phyloP scores from a whole-genome alignment of 2,888 invertebrate genomes.

The Odontothrips loti region DNA sequence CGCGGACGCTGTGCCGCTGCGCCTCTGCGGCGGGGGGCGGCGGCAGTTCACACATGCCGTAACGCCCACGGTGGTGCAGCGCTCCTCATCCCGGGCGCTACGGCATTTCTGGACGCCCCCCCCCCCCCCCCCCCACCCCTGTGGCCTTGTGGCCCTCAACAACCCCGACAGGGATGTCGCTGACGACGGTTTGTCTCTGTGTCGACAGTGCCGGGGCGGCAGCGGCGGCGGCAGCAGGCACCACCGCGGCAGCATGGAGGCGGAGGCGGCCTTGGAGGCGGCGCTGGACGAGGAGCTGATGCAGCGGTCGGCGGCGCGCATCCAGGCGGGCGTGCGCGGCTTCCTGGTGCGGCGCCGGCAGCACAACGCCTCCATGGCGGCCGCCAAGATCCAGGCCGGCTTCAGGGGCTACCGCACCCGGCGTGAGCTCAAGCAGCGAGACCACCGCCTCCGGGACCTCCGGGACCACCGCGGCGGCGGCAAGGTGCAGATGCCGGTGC shows the following conservation, averaged over 20 bases:
- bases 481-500: background rate
- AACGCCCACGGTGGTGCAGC: no score
- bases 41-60: no score
- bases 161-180: no score
- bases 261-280: background rate
- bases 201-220: background rate
- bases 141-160: no score
- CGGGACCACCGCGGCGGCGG: background rate
- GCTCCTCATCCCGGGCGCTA: no score
- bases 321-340: constrained; percentile 41
- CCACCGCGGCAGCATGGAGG: background rate
- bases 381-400: constrained; percentile 41
- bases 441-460: background rate
- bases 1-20: no score
- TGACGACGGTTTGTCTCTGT: background rate
- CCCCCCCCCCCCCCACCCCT: no score
- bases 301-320: constrained; percentile 39
- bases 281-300: background rate
- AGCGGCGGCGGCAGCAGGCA: background rate
- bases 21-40: background rate
- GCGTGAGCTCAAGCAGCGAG: constrained; percentile 35
- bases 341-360: constrained; percentile 35
- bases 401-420: constrained; percentile 40
- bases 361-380: constrained; percentile 35
- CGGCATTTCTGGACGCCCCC: no score